Conservation (phyloP, 2,888 invertebrate genomes). For the Scotopteryx bipunctaria region DNA sequence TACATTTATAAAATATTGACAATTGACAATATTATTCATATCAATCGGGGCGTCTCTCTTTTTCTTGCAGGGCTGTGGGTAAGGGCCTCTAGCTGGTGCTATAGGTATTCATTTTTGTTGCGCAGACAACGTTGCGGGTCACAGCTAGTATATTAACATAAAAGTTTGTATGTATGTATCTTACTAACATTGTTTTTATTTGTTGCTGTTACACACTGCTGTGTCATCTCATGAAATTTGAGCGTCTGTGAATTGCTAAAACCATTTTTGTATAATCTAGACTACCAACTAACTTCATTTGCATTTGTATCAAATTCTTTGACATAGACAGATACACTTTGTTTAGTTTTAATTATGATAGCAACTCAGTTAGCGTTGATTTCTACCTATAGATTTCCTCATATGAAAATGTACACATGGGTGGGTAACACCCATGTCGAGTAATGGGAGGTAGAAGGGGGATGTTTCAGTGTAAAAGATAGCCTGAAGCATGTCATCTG, state of each 20-base stretch:
- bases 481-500: conserved; percentile 34
- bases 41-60: no score
- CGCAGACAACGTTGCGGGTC: no score
- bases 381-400: conserved; percentile 47
- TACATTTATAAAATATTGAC: no score
- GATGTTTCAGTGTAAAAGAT: conserved; percentile 32
- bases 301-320: conserved; percentile 47
- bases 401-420: conserved; percentile 41
- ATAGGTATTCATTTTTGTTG: no score
- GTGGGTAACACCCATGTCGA: conserved; percentile 2
- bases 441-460: conserved; percentile 10
- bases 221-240: background rate
- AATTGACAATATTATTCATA: no score
- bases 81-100: no score
- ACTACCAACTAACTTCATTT: no score
- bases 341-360: conserved; percentile 65
- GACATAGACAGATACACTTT: conserved; percentile 59
- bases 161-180: background rate
- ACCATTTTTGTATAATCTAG: background rate
- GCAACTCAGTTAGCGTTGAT: conserved; percentile 58
- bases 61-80: no score
- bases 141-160: no score
- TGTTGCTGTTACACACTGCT: background rate
- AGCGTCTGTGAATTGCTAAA: conserved; percentile 1
- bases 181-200: background rate